Evolutionary conservation across 2,888 invertebrate genomes (phyloP).

Genomic region (Morpho helenor): DNA sequence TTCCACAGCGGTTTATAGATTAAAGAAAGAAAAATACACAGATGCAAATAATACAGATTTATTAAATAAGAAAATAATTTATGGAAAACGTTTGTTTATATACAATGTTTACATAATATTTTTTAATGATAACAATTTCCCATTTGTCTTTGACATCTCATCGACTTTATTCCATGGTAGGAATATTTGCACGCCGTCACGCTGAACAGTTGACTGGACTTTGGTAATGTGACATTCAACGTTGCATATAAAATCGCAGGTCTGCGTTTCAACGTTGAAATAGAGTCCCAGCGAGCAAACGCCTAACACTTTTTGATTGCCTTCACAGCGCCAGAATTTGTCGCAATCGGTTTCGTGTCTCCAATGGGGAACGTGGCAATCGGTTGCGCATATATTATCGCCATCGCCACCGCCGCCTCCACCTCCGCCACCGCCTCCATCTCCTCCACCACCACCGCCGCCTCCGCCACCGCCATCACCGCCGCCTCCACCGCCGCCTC

Average conservation of each 20-base stretch:
- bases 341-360: conserved; percentile 56
- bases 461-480: conserved; percentile 20
- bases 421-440: conserved; percentile 13
- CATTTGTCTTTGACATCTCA: neutral
- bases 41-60: too few species aligned
- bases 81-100: too few species aligned
- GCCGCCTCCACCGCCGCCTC: conserved; percentile 8
- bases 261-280: conserved; percentile 48
- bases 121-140: neutral
- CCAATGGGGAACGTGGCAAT: conserved; percentile 58
- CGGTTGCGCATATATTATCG: conserved; percentile 37
- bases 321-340: conserved; percentile 59
- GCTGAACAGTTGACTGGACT: conserved; percentile 34
- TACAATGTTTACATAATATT: too few species aligned
- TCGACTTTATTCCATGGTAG: conserved; percentile 48
- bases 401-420: conserved; percentile 16
- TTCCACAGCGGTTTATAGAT: too few species aligned
- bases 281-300: conserved; percentile 57
- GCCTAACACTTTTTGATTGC: conserved; percentile 35
- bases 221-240: conserved; percentile 41
- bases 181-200: conserved; percentile 46
- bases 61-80: too few species aligned
- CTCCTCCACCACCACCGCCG: conserved; percentile 17
- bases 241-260: conserved; percentile 60
- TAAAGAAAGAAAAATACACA: too few species aligned